Conservation (phyloP, 2,888 invertebrate species). For the Macrophya annulata region DNA sequence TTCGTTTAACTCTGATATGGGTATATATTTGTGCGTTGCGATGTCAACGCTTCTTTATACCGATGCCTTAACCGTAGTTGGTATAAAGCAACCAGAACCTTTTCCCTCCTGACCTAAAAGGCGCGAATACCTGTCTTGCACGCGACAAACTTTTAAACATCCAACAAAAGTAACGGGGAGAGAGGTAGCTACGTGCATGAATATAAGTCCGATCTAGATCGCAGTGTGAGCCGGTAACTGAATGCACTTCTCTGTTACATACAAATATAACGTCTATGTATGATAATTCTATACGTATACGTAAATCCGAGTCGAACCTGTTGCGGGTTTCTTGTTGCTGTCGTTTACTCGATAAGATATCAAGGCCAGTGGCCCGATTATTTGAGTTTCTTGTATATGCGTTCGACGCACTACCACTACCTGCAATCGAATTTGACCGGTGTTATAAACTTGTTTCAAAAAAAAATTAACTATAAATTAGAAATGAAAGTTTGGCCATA, state of each 20-base stretch:
- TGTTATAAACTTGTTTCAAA: not conserved
- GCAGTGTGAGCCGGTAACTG: slow-evolving; percentile 43
- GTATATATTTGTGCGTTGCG: not conserved
- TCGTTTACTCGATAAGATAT: slow-evolving; percentile 67
- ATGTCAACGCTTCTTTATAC: not conserved
- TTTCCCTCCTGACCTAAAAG: slow-evolving; percentile 42
- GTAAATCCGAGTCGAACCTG: slow-evolving; percentile 43
- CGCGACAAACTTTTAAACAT: slow-evolving; percentile 42
- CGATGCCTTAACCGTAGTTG: slow-evolving; percentile 20
- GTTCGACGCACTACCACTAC: not conserved
- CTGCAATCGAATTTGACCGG: not conserved
- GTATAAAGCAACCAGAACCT: slow-evolving; percentile 42
- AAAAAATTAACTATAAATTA: slow-evolving; percentile 14
- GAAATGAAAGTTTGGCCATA: not conserved
- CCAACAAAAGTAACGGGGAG: slow-evolving; percentile 47
- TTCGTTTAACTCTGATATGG: not conserved
- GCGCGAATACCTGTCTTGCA: slow-evolving; percentile 35
- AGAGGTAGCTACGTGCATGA: slow-evolving; percentile 47
- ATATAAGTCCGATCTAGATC: slow-evolving; percentile 52
- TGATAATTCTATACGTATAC: not conserved
- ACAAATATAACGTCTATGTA: slow-evolving; percentile 47
- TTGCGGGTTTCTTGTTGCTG: slow-evolving; percentile 62
- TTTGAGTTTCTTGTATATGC: slow-evolving; percentile 68
- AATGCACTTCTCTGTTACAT: not conserved
- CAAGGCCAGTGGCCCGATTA: slow-evolving; percentile 74